phyloP scores from a whole-genome alignment of 2,113 vertebrate genomes.

The Trichechus manatus region DNA sequence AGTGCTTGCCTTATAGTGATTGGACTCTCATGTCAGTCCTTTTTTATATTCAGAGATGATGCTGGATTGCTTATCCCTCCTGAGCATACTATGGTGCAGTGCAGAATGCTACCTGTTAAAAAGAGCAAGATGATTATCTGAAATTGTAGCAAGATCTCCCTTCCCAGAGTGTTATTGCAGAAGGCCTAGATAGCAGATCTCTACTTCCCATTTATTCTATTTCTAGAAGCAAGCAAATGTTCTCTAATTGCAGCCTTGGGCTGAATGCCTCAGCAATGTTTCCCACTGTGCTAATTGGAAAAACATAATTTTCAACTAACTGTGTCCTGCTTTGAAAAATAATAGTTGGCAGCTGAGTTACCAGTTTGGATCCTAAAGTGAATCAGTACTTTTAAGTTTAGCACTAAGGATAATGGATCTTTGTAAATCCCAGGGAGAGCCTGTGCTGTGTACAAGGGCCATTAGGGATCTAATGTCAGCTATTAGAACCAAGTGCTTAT shows the following conservation, averaged over 20 bases:
- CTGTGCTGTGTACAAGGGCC: neutral
- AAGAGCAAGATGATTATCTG: neutral
- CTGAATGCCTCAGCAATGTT: slow-evolving; percentile 74
- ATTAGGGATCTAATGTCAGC: neutral
- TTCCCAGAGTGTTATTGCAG: slow-evolving; percentile 32
- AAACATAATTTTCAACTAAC: slow-evolving; percentile 79
- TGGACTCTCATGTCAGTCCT: neutral
- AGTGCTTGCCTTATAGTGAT: neutral
- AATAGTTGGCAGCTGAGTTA: slow-evolving; percentile 70
- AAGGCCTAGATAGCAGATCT: slow-evolving; percentile 78
- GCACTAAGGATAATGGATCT: neutral
- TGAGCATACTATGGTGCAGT: neutral
- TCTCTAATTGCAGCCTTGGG: slow-evolving; percentile 81
- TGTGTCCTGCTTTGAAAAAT: slow-evolving; percentile 77
- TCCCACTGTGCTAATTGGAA: slow-evolving; percentile 83
- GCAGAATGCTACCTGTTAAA: neutral
- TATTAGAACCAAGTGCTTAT: neutral
- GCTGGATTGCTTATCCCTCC: neutral
- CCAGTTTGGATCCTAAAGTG: slow-evolving; percentile 64
- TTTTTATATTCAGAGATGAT: neutral
- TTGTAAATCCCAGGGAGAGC: slow-evolving; percentile 1
- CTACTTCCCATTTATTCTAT: slow-evolving; percentile 74
- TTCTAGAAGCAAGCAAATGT: slow-evolving; percentile 78
- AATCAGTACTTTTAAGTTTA: slow-evolving; percentile 52
- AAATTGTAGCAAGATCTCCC: neutral